These are phyloP conservation scores for Oeneis ivallda DNA, from an alignment of 2,888 invertebrate species.

Conservation along the genomic window DNA sequence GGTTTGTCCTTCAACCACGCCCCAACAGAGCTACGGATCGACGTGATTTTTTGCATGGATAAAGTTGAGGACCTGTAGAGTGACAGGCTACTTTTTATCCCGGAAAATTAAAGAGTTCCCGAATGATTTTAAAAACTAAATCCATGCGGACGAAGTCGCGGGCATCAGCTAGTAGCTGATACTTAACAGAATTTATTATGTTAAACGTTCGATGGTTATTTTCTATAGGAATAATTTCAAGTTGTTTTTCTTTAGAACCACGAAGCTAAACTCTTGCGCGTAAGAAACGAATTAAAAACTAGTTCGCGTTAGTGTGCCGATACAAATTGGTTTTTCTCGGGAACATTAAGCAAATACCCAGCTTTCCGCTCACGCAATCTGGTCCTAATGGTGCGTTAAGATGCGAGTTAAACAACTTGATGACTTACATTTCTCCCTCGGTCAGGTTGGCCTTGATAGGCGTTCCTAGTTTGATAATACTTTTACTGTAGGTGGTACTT, in stretches of 20 bases:
- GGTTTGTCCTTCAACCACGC: not conserved
- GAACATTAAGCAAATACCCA: slow-evolving; percentile 74
- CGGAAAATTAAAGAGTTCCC: too few relatives aligned
- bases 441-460: slow-evolving; percentile 16
- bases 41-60: too few relatives aligned
- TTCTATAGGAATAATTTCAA: too few relatives aligned
- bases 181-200: too few relatives aligned
- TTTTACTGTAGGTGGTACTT: not conserved
- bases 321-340: slow-evolving; percentile 72
- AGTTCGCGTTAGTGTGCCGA: slow-evolving; percentile 44
- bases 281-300: slow-evolving; percentile 42
- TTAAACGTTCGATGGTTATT: not conserved
- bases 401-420: slow-evolving; percentile 66
- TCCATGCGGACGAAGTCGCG: too few relatives aligned
- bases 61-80: too few relatives aligned
- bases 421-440: slow-evolving; percentile 63
- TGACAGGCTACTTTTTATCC: too few relatives aligned
- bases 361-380: slow-evolving; percentile 72
- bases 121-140: too few relatives aligned
- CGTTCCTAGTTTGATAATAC: slow-evolving; percentile 9
- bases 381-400: slow-evolving; percentile 74
- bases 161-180: too few relatives aligned
- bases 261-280: slow-evolving; percentile 1
- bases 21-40: too few relatives aligned
- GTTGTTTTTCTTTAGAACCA: not conserved